These are phyloP conservation scores for Knipowitschia caucasica DNA, from an alignment of 2,797 vertebrate genomes.

Conservation along the genomic window DNA sequence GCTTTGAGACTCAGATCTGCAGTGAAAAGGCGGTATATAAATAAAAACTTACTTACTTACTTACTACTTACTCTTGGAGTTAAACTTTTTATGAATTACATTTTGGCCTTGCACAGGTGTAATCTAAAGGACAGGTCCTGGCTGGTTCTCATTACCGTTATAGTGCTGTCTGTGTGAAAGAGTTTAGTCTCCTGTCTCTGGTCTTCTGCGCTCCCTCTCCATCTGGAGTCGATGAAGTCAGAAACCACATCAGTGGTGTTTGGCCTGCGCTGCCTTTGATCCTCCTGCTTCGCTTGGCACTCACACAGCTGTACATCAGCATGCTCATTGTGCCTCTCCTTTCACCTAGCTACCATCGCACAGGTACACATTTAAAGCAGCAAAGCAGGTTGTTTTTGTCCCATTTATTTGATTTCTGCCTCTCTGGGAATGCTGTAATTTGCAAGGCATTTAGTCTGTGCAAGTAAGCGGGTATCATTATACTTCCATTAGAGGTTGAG, in stretches of 20 bases:
- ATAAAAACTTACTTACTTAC: no score
- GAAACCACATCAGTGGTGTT: slow-evolving; percentile 89
- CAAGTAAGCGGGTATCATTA: slow-evolving; percentile 63
- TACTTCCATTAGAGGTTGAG: slow-evolving; percentile 70
- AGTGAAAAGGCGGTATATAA: no score
- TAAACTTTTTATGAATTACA: slow-evolving; percentile 57
- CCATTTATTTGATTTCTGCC: slow-evolving; percentile 54
- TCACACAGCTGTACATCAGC: slow-evolving; percentile 60
- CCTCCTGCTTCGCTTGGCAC: slow-evolving; percentile 73
- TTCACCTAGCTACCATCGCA: slow-evolving; percentile 32
- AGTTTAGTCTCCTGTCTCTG: slow-evolving; percentile 33
- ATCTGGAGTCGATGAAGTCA: slow-evolving; percentile 93
- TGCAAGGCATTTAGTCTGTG: slow-evolving; percentile 60
- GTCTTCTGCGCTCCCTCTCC: slow-evolving; percentile 51
- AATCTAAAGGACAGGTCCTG: slow-evolving; percentile 39
- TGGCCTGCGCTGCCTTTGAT: slow-evolving; percentile 87
- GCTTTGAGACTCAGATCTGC: no score
- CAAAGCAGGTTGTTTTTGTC: slow-evolving; percentile 46
- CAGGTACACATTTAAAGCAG: slow-evolving; percentile 55
- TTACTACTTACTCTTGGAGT: no score
- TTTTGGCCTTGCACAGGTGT: slow-evolving; percentile 49
- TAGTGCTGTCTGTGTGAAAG: slow-evolving; percentile 44
- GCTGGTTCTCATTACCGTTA: slow-evolving; percentile 84
- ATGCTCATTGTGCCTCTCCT: slow-evolving; percentile 47
- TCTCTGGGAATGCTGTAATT: slow-evolving; percentile 60